Evolutionary conservation across 2,113 vertebrate genomes (phyloP), one percentile per base, ranked within the genome.

Genomic region (Polyodon spathula): DNA sequence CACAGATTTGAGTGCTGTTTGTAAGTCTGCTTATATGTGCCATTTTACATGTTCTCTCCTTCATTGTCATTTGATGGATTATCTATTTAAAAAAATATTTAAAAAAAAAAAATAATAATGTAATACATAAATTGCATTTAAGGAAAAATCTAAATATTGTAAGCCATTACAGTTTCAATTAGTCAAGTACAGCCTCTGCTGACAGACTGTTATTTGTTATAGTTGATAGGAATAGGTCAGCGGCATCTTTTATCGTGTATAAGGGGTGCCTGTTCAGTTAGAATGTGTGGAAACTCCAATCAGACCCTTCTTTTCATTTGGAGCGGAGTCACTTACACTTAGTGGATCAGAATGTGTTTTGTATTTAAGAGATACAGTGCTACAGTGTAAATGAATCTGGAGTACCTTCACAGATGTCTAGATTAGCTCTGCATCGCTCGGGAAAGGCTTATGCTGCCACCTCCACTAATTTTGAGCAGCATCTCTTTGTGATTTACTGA

Each of bases 231-330:
- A 50, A 50, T 50, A n/a, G 46, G 46, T 50, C 11, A 50, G 11
- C n/a, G 11, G 46, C 46, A 50, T n/a, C 46, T 12, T 50, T 50
- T 50, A n/a, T 10, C 46, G 3, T 12, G 46, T 50, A 12, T 50
- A n/a, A 50, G 46, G n/a, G n/a, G n/a, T 12, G 6, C 46, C n/a
- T 10, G 46, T n/a, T 50, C n/a, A 50, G 10, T 50, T 50, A 50
- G n/a, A 50, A 50, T 14, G 46, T 50, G 46, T 50, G 46, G 46
- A 50, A 50, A 50, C 4, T 50, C 46, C n/a, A 50, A 50, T 50
- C 46, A 50, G 46, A 10, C 11, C n/a, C 10, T 50, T 50, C n/a
- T 14, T 50, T 10, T 50, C 10, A 10, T 50, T 50, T n/a, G n/a
- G 46, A 14, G 8, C n/a, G 46, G 10, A 10, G 10, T 12, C 46